Base-by-base conservation (phyloP, 2,113 vertebrate species). In the Capra hircus region DNA sequence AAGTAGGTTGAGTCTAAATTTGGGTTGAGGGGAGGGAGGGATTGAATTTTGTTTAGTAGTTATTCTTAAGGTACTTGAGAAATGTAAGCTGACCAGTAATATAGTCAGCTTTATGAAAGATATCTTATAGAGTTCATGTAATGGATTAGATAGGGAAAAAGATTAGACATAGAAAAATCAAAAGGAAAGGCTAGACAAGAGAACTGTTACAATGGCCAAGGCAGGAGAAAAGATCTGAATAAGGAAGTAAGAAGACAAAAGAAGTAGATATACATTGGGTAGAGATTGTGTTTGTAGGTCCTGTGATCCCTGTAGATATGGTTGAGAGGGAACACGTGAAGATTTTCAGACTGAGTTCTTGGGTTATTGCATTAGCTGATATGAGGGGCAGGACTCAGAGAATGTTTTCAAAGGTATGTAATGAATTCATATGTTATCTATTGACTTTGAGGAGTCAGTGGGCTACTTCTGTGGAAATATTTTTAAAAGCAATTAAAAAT, bases 401-500 rank as follows among this genome's bases (percentile, higher is more conserved):
- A 15, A 17, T 90, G 9, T 86, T 96, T 90, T 16, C 30, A 67
- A 57, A 83, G 13, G 33, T 50, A 14, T 60, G 2, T 92, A 48
- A 33, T 90, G 50, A 71, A 55, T 86, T 82, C 36, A 78, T 5
- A 28, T 50, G 6, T 82, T 28, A 23, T 40, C 33, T 95, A 1
- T 91, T 88, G 91, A 74, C 14, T 84, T 80, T 89, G 60, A 82
- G n/a, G 19, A 48, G 40, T 83, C 9, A 30, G 13, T 62, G 6
- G 27, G 19, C 21, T 85, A 27, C 23, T 81, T 96, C 33, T 59
- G 1, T 93, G 43, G 30, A 83, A 81, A 82, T 95, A 48, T 60
- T 83, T 84, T 57, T 1, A 80, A 57, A 95, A 84, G 71, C 40
- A 83, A 45, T 91, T 91, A 50, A 97, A 90, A 97, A 74, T 91